Conservation (phyloP, 2,113 vertebrate species). For the sheep (Ovis aries) region DNA sequence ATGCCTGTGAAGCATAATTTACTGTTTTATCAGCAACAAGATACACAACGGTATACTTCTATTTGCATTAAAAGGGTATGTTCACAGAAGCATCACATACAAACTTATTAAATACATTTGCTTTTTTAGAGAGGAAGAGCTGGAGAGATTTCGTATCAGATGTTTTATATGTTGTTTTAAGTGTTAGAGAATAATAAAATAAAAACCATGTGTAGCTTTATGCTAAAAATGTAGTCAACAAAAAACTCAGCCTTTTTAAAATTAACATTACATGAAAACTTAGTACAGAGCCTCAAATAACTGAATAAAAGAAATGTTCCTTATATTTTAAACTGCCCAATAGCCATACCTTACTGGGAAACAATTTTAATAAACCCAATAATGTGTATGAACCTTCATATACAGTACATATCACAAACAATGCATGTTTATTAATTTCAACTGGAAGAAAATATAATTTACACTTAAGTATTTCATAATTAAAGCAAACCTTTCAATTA, state of each 20-base stretch:
- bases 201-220: not conserved
- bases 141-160: not conserved
- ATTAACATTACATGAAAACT: not conserved
- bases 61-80: not conserved
- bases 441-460: not conserved
- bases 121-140: not conserved
- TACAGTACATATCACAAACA: not conserved
- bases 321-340: not conserved
- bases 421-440: not conserved
- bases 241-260: not conserved
- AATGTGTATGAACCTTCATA: not conserved
- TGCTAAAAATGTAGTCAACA: not conserved
- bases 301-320: not conserved
- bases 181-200: not conserved
- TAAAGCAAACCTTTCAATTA: constrained; percentile 61
- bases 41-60: not conserved
- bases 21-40: constrained; percentile 6
- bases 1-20: constrained; percentile 82
- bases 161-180: not conserved
- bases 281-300: not conserved
- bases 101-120: not conserved
- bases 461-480: not conserved
- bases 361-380: not conserved
- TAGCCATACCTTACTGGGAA: not conserved
- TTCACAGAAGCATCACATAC: not conserved